Conservation (phyloP, 2,888 invertebrate species). For the Gnatocerus cornutus region DNA sequence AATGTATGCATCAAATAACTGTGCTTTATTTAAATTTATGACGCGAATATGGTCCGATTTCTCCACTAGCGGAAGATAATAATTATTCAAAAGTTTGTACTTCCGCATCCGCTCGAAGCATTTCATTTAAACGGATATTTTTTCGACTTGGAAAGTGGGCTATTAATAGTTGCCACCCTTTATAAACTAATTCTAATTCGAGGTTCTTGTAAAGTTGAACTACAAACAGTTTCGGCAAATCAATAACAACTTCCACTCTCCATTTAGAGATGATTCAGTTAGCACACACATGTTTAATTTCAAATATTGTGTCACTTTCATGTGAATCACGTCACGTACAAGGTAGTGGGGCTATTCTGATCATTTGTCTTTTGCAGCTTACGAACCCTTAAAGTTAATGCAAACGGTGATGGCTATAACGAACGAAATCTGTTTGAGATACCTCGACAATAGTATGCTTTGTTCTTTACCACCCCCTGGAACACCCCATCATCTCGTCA, state of each 20-base stretch:
- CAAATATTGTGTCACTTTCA: constrained; percentile 34
- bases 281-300: constrained; percentile 24
- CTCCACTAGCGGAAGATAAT: constrained; percentile 48
- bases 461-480: constrained; percentile 78
- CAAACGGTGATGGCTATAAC: constrained; percentile 82
- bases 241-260: constrained; percentile 17
- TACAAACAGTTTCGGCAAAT: constrained; percentile 7
- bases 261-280: constrained; percentile 33
- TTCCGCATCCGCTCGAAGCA: constrained; percentile 51
- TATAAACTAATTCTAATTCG: too few relatives aligned
- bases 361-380: constrained; percentile 74
- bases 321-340: constrained; percentile 18
- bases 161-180: too few relatives aligned
- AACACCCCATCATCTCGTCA: constrained; percentile 72
- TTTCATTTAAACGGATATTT: background rate
- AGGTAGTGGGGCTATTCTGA: constrained; percentile 5
- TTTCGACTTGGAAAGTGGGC: too few relatives aligned
- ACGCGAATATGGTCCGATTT: constrained; percentile 35
- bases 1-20: constrained; percentile 45
- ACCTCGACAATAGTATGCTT: constrained; percentile 80
- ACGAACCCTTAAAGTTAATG: constrained; percentile 83
- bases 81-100: constrained; percentile 46
- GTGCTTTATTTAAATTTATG: constrained; percentile 46
- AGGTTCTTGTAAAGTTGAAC: too few relatives aligned
- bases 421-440: constrained; percentile 81